Conservation (phyloP, 2,113 vertebrate species). For the Podarcis cretensis region DNA sequence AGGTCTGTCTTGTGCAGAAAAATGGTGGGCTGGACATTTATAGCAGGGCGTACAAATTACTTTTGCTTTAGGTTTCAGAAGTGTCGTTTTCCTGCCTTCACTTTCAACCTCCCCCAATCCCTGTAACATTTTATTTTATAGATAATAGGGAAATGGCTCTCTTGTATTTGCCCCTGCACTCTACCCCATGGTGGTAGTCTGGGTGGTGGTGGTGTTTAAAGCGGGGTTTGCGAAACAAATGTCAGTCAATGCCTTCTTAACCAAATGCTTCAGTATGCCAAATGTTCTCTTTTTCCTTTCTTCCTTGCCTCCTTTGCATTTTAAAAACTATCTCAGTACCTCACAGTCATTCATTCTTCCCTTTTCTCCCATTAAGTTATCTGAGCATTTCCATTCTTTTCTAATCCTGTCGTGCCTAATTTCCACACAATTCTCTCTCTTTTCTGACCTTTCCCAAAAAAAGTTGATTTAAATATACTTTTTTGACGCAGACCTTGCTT, state of each 20-base stretch:
- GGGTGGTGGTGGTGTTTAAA: no score
- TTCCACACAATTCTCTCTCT: background rate
- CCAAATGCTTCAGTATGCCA: background rate
- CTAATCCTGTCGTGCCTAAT: background rate
- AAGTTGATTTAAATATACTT: background rate
- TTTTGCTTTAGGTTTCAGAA: background rate
- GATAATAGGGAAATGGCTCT: no score
- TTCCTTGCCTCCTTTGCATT: background rate
- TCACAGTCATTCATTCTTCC: background rate
- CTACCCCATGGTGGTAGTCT: no score
- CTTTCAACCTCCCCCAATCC: background rate
- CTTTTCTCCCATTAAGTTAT: background rate
- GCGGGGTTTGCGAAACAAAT: background rate
- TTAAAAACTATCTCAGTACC: background rate
- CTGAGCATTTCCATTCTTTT: background rate
- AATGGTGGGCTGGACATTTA: background rate
- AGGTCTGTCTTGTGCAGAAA: no score
- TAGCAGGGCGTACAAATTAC: background rate
- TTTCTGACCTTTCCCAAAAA: background rate
- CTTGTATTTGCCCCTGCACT: no score
- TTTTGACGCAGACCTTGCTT: background rate
- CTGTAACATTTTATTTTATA: no score
- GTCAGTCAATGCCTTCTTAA: no score
- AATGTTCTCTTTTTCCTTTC: background rate
- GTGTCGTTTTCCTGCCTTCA: no score